Percentiles rank a stretch among this genome's conserved stretches.
phyloP scores from a whole-genome alignment of 35 echinoderm and acorn worm species.

The Holothuria glaberrima region DNA sequence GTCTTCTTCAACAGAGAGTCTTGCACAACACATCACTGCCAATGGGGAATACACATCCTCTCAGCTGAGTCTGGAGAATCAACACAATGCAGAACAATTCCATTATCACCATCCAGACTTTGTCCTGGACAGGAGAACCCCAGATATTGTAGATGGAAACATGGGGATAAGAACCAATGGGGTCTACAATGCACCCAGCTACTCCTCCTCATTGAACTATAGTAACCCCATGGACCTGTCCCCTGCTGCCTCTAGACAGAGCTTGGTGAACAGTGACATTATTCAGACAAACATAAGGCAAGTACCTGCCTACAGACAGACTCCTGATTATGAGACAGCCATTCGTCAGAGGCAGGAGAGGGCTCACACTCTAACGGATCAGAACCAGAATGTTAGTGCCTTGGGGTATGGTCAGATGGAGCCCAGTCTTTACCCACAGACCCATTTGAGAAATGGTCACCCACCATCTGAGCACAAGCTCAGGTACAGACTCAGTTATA shows the following conservation, averaged over 20 bases:
- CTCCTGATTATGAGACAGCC: conserved; percentile 83
- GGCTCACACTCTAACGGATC: conserved; percentile 65
- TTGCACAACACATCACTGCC: conserved; percentile 61
- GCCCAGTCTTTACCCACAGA: conserved; percentile 56
- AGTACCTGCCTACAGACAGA: conserved; percentile 82
- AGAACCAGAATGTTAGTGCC: conserved; percentile 84
- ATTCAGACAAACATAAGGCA: conserved; percentile 62
- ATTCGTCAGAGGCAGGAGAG: conserved; percentile 73
- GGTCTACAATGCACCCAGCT: conserved; percentile 82
- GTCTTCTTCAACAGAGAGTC: conserved; percentile 66
- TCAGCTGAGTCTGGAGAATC: conserved; percentile 87
- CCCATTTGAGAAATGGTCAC: conserved; percentile 55
- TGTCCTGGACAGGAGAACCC: conserved; percentile 27
- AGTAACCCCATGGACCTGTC: conserved; percentile 36
- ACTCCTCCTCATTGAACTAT: conserved; percentile 32
- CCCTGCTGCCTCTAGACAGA: conserved; percentile 75
- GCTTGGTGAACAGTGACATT: conserved; percentile 81
- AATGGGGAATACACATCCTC: conserved; percentile 72
- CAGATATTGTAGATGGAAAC: conserved; percentile 25
- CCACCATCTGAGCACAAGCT: conserved; percentile 57
- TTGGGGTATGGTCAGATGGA: conserved; percentile 72
- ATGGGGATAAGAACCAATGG: conserved; percentile 70
- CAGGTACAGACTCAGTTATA: conserved; percentile 81
- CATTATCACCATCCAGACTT: conserved; percentile 24
- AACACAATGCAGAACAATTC: conserved; percentile 47